Base-by-base conservation (phyloP, 2,797 vertebrate genomes). In the Pogonophryne albipinna region DNA sequence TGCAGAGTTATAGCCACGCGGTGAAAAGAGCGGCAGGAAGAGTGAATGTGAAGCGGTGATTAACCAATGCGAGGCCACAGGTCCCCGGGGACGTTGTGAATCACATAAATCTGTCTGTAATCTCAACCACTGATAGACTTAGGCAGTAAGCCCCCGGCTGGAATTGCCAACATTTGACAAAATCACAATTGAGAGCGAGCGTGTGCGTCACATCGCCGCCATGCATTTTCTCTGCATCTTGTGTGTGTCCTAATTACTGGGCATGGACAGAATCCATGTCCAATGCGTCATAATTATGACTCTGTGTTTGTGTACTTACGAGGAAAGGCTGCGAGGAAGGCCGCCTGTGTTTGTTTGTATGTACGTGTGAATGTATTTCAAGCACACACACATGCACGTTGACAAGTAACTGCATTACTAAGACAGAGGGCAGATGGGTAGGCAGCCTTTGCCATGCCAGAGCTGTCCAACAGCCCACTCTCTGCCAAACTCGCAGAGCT, bases 51-150 rank as follows among this genome's bases (percentile, higher is more conserved):
- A 90, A 90, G 89, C 84, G n/a, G 89, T 90, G 91, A 93, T 93
- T 93, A 93, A 93, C 91, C 89, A 85, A 82, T 75, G 89, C 62
- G 59, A 87, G 89, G 87, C 90, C 91, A 69, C 87, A 58, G 82
- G 86, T 93, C 92, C 85, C 91, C 2, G 6, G 88, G 83, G 91
- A 91, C 76, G 78, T 9, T 56, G 91, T 56, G 90, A 91, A 91
- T 92, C 92, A 91, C 89, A 91, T 91, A 93, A 93, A 94, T 94
- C 92, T 93, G 92, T 91, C 91, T 87, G 91, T 94, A 94, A 94
- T 94, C 93, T 93, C 89, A 89, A 91, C 89, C 88, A 89, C 92
- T 93, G 91, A 94, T 92, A 91, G 91, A 93, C 77, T 92, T 92
- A 93, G 87, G 87, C 88, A 57, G 47, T 92, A 93, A 94, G 83